phyloP scores from a whole-genome alignment of 2,113 vertebrate genomes.

The Myxocyprinus asiaticus region DNA sequence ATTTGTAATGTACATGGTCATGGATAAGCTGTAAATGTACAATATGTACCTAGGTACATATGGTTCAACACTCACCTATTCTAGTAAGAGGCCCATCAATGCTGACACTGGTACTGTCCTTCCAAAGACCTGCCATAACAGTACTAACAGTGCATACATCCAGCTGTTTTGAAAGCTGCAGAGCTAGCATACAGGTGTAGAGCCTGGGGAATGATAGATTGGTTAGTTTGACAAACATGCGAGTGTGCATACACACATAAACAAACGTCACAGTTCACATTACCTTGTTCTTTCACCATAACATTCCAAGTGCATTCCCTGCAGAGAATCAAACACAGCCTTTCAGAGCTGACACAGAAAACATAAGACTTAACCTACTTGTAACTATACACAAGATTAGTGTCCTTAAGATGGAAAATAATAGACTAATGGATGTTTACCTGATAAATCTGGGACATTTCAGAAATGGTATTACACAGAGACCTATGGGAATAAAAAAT shows the following conservation, averaged over 20 bases:
- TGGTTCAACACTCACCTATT: conserved; percentile 57
- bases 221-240: background rate
- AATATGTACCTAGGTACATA: background rate
- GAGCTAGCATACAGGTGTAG: conserved; percentile 64
- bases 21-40: too few species aligned
- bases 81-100: conserved; percentile 25
- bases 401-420: background rate
- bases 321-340: background rate
- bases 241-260: background rate
- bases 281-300: conserved; percentile 57
- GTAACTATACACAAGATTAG: background rate
- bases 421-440: conserved; percentile 28
- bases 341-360: too few species aligned
- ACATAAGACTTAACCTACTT: background rate
- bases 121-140: conserved; percentile 35
- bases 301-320: conserved; percentile 64
- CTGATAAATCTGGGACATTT: conserved; percentile 9
- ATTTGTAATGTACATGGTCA: background rate
- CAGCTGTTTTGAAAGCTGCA: conserved; percentile 58
- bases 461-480: conserved; percentile 13
- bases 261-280: background rate
- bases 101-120: background rate
- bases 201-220: conserved; percentile 47
- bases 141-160: conserved; percentile 49
- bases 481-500: conserved; percentile 25